Base-by-base conservation (phyloP, 2,888 invertebrate genomes). In the Proisotoma minuta region DNA sequence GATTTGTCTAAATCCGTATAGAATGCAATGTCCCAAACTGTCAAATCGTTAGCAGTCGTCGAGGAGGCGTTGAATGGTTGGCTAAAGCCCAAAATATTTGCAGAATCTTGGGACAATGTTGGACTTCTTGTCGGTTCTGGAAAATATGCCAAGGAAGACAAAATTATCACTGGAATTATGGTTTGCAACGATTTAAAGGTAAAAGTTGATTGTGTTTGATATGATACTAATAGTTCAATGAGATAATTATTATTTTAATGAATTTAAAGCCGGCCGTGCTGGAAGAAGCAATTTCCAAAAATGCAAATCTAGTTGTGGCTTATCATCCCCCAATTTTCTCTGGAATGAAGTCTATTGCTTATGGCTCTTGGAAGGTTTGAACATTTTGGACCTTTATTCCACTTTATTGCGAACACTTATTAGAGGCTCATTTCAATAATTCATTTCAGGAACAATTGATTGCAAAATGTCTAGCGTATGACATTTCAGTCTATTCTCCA, bases 241-340 rank as follows among this genome's bases (percentile, higher is more conserved):
- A n/a, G n/a, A n/a, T n/a, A n/a, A n/a, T n/a, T n/a, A n/a, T n/a
- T n/a, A n/a, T n/a, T n/a, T n/a, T n/a, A n/a, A n/a, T n/a, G n/a
- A n/a, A n/a, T n/a, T n/a, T n/a, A n/a, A 96, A 95, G 0, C 89
- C 91, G 78, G 84, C 84, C 67, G 95, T 96, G 0, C 83, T 93
- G 75, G 77, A 86, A 23, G 96, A 95, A 80, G 92, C 94, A 1
- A 76, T 89, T 2, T 77, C 80, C 1, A 77, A 82, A 57, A 81
- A 84, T 18, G 84, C 84, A 57, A 86, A 92, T 77, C 79, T 96
- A 78, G 91, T 97, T 60, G 81, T 97, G 60, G 88, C 93, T 0
- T 97, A 97, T 78, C 97, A 97, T 81, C 97, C 97, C n/a, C 93
- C 93, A 20, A 89, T 97, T 76, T 97, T 97, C 78, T 81, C 83